Evolutionary conservation across 2,888 invertebrate species (phyloP), one percentile per base, ranked within the genome.

Genomic region (Ormyrus rosae): DNA sequence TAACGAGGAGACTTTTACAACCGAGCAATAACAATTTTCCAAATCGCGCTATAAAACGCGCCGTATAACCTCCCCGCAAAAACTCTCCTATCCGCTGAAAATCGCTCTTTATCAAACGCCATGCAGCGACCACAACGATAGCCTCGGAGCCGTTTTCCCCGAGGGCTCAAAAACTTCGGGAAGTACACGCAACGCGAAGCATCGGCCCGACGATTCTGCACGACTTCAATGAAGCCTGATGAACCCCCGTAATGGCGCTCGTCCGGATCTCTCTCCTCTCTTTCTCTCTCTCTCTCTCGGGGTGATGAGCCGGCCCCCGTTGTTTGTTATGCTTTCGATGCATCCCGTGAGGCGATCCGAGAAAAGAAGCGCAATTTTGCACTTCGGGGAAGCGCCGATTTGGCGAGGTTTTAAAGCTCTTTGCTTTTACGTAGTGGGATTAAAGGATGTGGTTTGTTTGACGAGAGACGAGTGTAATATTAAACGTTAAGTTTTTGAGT

Each of bases 151-250:
- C 34, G 50, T 50, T 6, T 67, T 10, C 7, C 13, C 46, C 50
- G 8, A 55, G 48, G 60, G 53, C 13, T 2, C 58, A 13, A 6
- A 6, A 55, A 11, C 55, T 63, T 70, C n/a, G 60, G 51, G 34
- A 73, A 78, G 69, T 69, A 61, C 3, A 34, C 4, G 3, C 34
- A 34, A 34, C 34, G 34, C 11, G 56, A 73, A 67, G 68, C 34
- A 68, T 7, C 71, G 68, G 76, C 78, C 75, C 75, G 70, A 34
- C 34, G 34, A 34, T 34, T 34, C 3, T 50, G 10, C 45, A 60
- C 46, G 74, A 72, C 70, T 81, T 82, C 78, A 82, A 81, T 79
- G 63, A 67, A 82, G 80, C 58, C 55, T 78, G 76, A 82, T 83
- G 78, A 75, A 73, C n/a, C 74, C 19, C 63, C 51, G 74, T 82